A percentile compares a stretch with the other conserved stretches of the same genome.
Conservation (phyloP, 2,888 invertebrate species). For the Amphipoea oculea region DNA sequence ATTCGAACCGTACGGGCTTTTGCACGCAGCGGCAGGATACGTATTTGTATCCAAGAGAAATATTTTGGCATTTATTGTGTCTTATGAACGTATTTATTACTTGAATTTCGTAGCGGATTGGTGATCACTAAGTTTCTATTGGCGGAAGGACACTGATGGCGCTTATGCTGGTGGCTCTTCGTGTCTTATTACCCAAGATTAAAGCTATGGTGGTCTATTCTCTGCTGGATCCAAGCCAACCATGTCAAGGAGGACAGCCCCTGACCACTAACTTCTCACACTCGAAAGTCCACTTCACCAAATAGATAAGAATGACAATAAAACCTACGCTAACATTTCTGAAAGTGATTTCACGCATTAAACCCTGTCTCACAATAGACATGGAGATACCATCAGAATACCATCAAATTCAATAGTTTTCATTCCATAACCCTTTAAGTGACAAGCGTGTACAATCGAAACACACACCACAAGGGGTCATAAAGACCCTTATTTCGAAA, state of each 20-base stretch:
- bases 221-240: not conserved
- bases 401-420: slow-evolving; percentile 49
- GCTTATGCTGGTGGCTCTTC: too few relatives aligned
- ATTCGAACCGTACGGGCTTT: slow-evolving; percentile 23
- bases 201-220: not conserved
- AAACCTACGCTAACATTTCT: slow-evolving; percentile 8
- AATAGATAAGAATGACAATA: slow-evolving; percentile 6
- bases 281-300: not conserved
- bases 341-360: slow-evolving; percentile 31
- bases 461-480: slow-evolving; percentile 64
- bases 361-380: slow-evolving; percentile 24
- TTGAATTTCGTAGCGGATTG: not conserved
- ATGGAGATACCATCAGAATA: slow-evolving; percentile 49
- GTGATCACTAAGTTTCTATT: not conserved
- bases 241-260: not conserved
- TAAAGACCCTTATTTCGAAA: slow-evolving; percentile 57
- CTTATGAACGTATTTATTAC: not conserved
- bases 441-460: slow-evolving; percentile 62
- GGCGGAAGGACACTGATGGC: not conserved
- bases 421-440: slow-evolving; percentile 56
- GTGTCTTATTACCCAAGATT: too few relatives aligned
- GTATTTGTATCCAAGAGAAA: slow-evolving; percentile 19
- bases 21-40: slow-evolving; percentile 20
- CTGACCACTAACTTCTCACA: not conserved
- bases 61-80: not conserved